These are phyloP conservation scores for Scotopteryx bipunctaria DNA, from an alignment of 2,888 invertebrate species.

Conservation along the genomic window DNA sequence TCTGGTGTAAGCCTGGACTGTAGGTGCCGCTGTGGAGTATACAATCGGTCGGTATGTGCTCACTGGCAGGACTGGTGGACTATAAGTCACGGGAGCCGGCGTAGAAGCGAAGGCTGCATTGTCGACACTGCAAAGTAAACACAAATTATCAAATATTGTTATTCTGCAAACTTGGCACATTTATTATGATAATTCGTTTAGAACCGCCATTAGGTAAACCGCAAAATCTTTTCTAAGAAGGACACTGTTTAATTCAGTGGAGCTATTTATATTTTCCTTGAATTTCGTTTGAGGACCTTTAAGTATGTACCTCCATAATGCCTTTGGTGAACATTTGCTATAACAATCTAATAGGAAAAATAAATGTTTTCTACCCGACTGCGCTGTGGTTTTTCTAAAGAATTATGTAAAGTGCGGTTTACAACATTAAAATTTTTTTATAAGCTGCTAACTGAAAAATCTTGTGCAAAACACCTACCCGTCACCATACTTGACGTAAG, in stretches of 20 bases:
- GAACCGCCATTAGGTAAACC: constrained; percentile 1
- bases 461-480: constrained; percentile 42
- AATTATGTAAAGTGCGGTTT: too few relatives aligned
- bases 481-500: constrained; percentile 51
- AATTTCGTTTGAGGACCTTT: not conserved
- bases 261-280: constrained; percentile 4
- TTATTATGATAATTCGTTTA: not conserved
- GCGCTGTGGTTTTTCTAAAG: not conserved
- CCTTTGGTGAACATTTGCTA: constrained; percentile 2
- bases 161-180: not conserved
- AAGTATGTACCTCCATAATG: not conserved
- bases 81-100: constrained; percentile 48
- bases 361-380: too few relatives aligned
- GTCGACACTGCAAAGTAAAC: constrained; percentile 43
- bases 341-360: not conserved
- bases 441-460: too few relatives aligned
- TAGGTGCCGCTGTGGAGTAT: constrained; percentile 36
- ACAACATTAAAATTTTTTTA: not conserved
- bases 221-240: constrained; percentile 11
- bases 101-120: constrained; percentile 46
- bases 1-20: constrained; percentile 29
- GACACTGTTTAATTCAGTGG: not conserved
- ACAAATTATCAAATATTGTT: too few relatives aligned
- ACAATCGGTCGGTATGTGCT: constrained; percentile 37
- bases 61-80: constrained; percentile 43